Evolutionary conservation across 2,888 invertebrate genomes (phyloP).

Genomic region (Andrena dorsata): DNA sequence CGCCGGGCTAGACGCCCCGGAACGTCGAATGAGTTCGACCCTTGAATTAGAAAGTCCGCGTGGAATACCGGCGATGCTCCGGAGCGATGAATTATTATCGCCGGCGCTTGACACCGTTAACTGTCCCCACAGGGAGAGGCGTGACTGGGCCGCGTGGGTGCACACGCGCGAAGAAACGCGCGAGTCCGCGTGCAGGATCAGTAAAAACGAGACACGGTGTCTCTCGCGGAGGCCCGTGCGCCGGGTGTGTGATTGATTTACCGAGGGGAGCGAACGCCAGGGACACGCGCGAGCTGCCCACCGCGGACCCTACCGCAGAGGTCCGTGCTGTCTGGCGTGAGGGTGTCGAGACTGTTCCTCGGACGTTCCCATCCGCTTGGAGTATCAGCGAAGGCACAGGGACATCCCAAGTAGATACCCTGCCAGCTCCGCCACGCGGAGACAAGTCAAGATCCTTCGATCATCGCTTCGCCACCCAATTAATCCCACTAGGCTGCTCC

Average conservation of each 20-base stretch:
- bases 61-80: background rate
- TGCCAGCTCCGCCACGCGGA: no score
- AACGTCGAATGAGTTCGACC: background rate
- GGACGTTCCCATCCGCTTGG: no score
- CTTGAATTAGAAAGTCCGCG: no score
- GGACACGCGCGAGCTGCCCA: constrained; percentile 59
- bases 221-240: constrained; percentile 55
- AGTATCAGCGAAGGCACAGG: no score
- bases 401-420: no score
- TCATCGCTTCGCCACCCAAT: no score
- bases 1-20: background rate
- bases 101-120: constrained; percentile 39
- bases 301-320: constrained; percentile 32
- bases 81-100: constrained; percentile 55
- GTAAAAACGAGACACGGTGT: constrained; percentile 75
- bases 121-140: constrained; percentile 34
- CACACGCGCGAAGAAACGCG: constrained; percentile 35
- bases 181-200: constrained; percentile 35
- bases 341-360: no score
- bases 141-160: constrained; percentile 37
- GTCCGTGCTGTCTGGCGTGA: background rate
- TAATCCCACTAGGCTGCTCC: background rate
- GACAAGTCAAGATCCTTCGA: no score
- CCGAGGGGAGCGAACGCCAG: constrained; percentile 74
- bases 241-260: constrained; percentile 76